Evolutionary conservation across 2,113 vertebrate species (phyloP).

Genomic region (Pipa parva): DNA sequence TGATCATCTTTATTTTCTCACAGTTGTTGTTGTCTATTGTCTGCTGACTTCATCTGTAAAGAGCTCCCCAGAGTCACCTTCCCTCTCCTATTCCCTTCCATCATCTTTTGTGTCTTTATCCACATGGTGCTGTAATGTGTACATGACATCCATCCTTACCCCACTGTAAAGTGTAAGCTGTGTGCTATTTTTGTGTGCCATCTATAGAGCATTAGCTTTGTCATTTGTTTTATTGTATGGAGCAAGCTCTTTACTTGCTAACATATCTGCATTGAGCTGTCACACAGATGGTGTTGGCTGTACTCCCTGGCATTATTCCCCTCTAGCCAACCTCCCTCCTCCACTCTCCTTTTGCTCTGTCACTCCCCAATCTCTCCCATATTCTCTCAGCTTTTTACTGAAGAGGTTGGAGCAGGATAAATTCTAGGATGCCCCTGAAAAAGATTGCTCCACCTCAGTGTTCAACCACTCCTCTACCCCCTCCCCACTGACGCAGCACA

Average conservation of each 20-base stretch:
- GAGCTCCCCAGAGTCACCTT: too few relatives aligned
- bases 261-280: slow-evolving; percentile 1
- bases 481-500: slow-evolving; percentile 13
- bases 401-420: background rate
- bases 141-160: too few relatives aligned
- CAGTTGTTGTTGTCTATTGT: too few relatives aligned
- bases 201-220: too few relatives aligned
- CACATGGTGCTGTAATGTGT: too few relatives aligned
- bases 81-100: too few relatives aligned
- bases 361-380: background rate
- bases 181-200: too few relatives aligned
- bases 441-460: slow-evolving; percentile 1
- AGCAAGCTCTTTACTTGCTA: background rate
- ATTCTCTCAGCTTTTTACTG: too few relatives aligned
- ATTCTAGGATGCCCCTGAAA: background rate
- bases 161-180: too few relatives aligned
- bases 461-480: background rate
- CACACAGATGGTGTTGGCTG: background rate
- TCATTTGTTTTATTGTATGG: background rate
- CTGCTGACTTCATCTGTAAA: too few relatives aligned
- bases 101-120: too few relatives aligned
- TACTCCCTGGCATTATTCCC: background rate
- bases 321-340: background rate
- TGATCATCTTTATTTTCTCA: too few relatives aligned
- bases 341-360: background rate